Base-by-base conservation (phyloP, 2,888 invertebrate genomes). In the Punctoribates punctum region DNA sequence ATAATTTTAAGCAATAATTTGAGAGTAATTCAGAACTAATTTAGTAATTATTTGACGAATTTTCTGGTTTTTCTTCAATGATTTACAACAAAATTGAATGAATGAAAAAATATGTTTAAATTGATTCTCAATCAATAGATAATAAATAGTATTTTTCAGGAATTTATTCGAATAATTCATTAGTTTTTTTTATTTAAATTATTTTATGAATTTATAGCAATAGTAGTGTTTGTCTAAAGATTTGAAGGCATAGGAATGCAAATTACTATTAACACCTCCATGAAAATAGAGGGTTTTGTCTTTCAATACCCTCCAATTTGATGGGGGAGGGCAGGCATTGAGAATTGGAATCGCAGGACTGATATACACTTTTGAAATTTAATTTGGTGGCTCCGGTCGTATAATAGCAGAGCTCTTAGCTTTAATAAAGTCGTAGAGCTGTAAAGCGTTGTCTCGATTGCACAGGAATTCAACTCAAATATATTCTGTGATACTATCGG, bases 201-300 rank as follows among this genome's bases (percentile, higher is more conserved):
- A 17, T 48, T 48, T 48, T 48, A 48, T 48, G 46, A 48, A 17
- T 48, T 57, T 57, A 57, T 57, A 20, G 57, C 57, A 20, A 57
- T 57, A 57, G 46, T 8, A 57, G 20, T 57, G 57, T 23, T 17
- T 57, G 23, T 20, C 15, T 17, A 17, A 57, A 20, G 5, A 29
- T 62, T 62, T 62, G 17, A 62, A 27, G 62, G 25, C 62, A 62
- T 15, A 62, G 62, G 62, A 27, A 62, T 62, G 62, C 29, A 62
- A 62, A 62, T 62, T 62, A 29, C 29, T 62, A 62, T 62, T 62
- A 62, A 62, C 62, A 62, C 62, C 62, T 62, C 62, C 62, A 62
- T 62, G 62, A 62, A 62, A 62, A 62, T 62, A 62, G 62, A 23
- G 62, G 62, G 62, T 62, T 62, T 62, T 27, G 62, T 62, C 62